Conservation (phyloP, 2,797 vertebrate genomes). For the Sciurus vulgaris region DNA sequence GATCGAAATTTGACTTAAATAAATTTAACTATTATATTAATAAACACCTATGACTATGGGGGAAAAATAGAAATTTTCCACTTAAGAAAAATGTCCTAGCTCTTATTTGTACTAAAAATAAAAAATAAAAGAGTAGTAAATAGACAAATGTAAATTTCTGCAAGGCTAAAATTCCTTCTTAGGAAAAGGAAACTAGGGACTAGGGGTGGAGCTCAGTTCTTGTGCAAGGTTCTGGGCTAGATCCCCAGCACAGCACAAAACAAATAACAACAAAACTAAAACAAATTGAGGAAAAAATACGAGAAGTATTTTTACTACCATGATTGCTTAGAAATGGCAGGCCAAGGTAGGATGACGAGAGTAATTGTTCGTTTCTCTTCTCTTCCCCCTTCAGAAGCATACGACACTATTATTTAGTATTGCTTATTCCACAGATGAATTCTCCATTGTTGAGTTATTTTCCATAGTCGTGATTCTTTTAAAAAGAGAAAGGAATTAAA, state of each 20-base stretch:
- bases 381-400: neutral
- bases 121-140: conserved; percentile 31
- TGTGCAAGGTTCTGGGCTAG: neutral
- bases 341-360: neutral
- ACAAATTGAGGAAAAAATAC: neutral
- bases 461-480: conserved; percentile 47
- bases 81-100: conserved; percentile 52
- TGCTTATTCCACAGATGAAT: conserved; percentile 26
- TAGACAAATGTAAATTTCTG: conserved; percentile 48
- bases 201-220: neutral
- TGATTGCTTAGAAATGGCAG: conserved; percentile 57
- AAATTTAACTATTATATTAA: conserved; percentile 65
- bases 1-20: conserved; percentile 61
- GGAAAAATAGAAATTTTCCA: conserved; percentile 61
- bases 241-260: neutral
- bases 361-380: conserved; percentile 21
- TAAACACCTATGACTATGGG: conserved; percentile 47
- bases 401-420: conserved; percentile 13
- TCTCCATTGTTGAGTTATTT: conserved; percentile 21
- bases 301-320: conserved; percentile 56
- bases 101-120: conserved; percentile 69
- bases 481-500: neutral
- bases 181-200: conserved; percentile 30
- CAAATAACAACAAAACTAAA: neutral
- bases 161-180: conserved; percentile 47